Percentiles rank a stretch among this genome's conserved stretches.
Conservation (phyloP, 2,888 invertebrate genomes). For the Nephrotoma flavescens region DNA sequence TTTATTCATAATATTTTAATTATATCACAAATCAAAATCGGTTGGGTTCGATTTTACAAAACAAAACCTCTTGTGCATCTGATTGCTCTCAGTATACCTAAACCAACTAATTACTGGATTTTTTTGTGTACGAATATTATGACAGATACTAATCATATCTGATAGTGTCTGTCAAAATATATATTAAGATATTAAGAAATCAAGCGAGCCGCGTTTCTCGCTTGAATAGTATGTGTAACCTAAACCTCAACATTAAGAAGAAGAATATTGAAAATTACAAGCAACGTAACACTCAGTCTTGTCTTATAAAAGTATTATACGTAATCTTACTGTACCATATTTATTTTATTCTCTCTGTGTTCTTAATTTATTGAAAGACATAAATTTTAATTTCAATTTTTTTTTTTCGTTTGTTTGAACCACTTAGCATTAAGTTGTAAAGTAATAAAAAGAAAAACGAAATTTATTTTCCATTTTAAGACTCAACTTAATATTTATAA, state of each 20-base stretch:
- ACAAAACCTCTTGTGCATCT: too few relatives aligned
- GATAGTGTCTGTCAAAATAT: not conserved
- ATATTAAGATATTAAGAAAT: not conserved
- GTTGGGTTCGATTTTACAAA: too few relatives aligned
- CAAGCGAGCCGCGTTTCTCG: not conserved
- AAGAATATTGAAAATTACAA: not conserved
- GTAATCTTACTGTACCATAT: not conserved
- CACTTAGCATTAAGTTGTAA: slow-evolving; percentile 6
- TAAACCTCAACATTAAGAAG: not conserved
- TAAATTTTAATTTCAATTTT: not conserved
- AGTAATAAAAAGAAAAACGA: not conserved
- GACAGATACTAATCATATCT: not conserved
- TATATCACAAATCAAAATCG: too few relatives aligned
- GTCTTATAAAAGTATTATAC: not conserved
- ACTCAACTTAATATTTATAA: not conserved
- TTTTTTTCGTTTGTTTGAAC: slow-evolving; percentile 1
- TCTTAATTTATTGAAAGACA: not conserved
- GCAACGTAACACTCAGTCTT: not conserved
- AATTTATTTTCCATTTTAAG: not conserved
- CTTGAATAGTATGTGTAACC: not conserved
- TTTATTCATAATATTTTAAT: too few relatives aligned
- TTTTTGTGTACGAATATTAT: not conserved
- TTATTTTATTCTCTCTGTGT: not conserved
- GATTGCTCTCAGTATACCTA: too few relatives aligned
- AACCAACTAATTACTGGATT: too few relatives aligned